Base-by-base conservation (phyloP, 2,113 vertebrate species). In the Coregonus clupeaformis region DNA sequence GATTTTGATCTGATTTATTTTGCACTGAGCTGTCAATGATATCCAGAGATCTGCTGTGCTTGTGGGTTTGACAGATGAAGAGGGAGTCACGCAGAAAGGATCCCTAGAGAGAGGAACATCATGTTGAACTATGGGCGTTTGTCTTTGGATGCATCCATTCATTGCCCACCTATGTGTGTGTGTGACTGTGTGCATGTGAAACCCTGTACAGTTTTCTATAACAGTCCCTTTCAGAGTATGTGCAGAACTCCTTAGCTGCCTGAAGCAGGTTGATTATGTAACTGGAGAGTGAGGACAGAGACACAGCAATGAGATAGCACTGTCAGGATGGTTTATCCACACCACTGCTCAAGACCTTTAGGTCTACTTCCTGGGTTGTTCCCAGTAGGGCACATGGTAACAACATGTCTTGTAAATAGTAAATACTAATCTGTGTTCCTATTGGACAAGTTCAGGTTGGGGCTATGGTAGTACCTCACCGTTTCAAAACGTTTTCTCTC, bases 251-350 rank as follows among this genome's bases (percentile, higher is more conserved):
- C 2, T 49, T 49, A 12, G 47, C 4, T 49, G 47, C 13, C 9
- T 22, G 66, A 42, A 24, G 60, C 3, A 16, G 59, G 60, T 20
- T 16, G 24, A 42, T 73, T 49, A 36, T 36, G 57, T 65, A 73
- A 73, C 59, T 25, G n/a, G 60, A 47, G 36, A 73, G 32, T 73
- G 60, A 73, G 72, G 71, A n/a, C 71, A 72, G 70, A 36, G 70
- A 60, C 25, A 36, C 55, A 60, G 22, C 22, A 66, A 55, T 16
- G 66, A n/a, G 52, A 47, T 14, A 47, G 30, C 47, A 57, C 64
- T 18, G 20, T 59, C 55, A 59, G 9, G 55, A 20, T 18, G 55
- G 20, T 47, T 47, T 47, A 14, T 11, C 45, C 9, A 47, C 13
- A 14, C 5, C 30, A 32, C 30, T 32, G 30, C 30, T 32, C 30